Conservation (phyloP, 2,113 vertebrate species). For the Cygnus atratus region DNA sequence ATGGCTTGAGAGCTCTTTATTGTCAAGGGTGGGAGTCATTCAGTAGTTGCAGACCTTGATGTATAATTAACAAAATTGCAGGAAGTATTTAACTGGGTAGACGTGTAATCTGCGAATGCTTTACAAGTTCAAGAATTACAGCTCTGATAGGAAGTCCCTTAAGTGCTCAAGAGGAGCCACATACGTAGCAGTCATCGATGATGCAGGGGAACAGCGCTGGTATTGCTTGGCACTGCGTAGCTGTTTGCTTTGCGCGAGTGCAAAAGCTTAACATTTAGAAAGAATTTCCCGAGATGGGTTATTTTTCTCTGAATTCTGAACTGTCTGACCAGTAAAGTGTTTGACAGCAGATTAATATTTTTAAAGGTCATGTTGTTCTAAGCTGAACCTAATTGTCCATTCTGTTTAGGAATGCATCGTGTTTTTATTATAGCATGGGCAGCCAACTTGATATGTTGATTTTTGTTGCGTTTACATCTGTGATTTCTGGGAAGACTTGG, state of each 20-base stretch:
- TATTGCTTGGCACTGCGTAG: neutral
- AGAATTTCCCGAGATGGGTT: neutral
- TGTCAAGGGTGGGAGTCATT: neutral
- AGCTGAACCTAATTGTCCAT: neutral
- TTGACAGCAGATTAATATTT: neutral
- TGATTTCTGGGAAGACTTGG: neutral
- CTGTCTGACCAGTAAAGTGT: neutral
- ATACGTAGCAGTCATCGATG: neutral
- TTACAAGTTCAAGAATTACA: neutral
- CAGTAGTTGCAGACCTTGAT: neutral
- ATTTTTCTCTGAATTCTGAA: neutral
- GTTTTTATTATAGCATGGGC: neutral
- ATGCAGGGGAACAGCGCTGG: neutral
- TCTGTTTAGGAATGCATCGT: neutral
- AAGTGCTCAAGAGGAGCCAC: neutral
- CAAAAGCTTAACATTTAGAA: neutral
- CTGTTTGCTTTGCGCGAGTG: neutral
- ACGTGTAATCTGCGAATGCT: neutral
- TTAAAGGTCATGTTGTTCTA: neutral
- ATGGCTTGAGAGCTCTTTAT: neutral
- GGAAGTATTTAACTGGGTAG: constrained; percentile 29
- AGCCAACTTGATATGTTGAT: too few species aligned
- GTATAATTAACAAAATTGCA: constrained; percentile 30
- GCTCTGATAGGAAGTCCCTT: neutral
- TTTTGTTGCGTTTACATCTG: neutral